Base-by-base conservation (phyloP, 2,888 invertebrate species). In the Apodemia hepburni region DNA sequence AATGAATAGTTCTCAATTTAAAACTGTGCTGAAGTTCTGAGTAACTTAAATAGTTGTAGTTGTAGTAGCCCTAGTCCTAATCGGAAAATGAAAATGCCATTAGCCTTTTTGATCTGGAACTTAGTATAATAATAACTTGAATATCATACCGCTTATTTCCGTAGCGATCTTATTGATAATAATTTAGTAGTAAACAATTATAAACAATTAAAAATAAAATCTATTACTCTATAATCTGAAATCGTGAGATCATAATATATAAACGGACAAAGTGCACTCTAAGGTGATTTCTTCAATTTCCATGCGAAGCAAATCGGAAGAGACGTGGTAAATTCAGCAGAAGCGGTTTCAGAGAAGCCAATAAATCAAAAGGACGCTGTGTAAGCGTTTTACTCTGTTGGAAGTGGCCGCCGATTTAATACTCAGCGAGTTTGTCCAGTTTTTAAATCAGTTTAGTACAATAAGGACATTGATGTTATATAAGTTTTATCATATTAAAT, bases 351-450 rank as follows among this genome's bases (percentile, higher is more conserved):
- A 70, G 71, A 69, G 70, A 69, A 61, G 70, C 71, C 73, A 72
- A 80, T 80, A 80, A 79, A 80, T 80, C 78, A 79, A 71, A 69
- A 66, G 64, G 72, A 69, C 74, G 72, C 72, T 70, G 73, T 72
- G 75, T 75, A 75, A 78, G 79, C 79, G 73, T 75, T 77, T 77
- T 77, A 75, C 73, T 71, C 75, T 77, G 72, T 74, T 74, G 74
- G 72, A 73, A 72, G 71, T 72, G 69, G 72, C 68, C 70, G 62
- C 69, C 73, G 70, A 74, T 73, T 73, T 75, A 70, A 70, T 71
- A 54, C 49, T 51, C 47, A 18, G 64, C 60, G 47, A 60, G 15
- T 29, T n/a, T 15, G 54, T 57, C 29, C 54, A 57, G 54, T 29
- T 57, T 57, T 29, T 29, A 57, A 57, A 57, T 57, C 54, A 29